Evolutionary conservation across 2,113 vertebrate genomes (phyloP).

Genomic region (Hymenochirus boettgeri): DNA sequence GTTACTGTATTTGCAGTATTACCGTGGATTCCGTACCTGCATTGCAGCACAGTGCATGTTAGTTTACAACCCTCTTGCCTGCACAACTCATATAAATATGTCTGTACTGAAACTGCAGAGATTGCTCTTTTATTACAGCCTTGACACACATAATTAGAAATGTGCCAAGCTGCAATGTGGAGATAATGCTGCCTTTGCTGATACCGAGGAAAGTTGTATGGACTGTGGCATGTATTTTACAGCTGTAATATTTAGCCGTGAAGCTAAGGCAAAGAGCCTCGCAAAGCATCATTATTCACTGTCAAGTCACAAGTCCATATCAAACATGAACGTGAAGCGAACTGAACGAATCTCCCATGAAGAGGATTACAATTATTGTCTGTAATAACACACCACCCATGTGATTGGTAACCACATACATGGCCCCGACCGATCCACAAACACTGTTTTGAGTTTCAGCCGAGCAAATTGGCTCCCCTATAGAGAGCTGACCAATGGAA

Average conservation of each 20-base stretch:
- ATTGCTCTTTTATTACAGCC: not conserved
- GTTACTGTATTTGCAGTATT: too few species aligned
- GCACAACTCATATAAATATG: not conserved
- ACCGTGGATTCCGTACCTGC: too few species aligned
- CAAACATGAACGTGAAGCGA: not conserved
- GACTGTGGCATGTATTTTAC: conserved; percentile 12
- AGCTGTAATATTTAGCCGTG: conserved; percentile 6
- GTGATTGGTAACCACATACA: too few species aligned
- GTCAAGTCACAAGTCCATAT: not conserved
- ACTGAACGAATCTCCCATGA: not conserved
- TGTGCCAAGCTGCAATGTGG: conserved; percentile 20
- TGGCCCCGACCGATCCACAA: too few species aligned
- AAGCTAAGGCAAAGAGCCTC: not conserved
- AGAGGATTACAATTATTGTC: not conserved
- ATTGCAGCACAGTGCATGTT: too few species aligned
- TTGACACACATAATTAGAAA: conserved; percentile 23
- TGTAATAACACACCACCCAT: too few species aligned
- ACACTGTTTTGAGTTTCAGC: too few species aligned
- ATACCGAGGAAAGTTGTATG: not conserved
- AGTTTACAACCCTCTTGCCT: not conserved
- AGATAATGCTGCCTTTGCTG: conserved; percentile 20
- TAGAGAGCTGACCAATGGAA: too few species aligned
- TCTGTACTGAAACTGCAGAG: not conserved
- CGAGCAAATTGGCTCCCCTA: too few species aligned
- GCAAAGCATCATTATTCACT: not conserved